Conservation (phyloP, 1,140 invertebrate genomes). For the Oedothorax gibbosus region DNA sequence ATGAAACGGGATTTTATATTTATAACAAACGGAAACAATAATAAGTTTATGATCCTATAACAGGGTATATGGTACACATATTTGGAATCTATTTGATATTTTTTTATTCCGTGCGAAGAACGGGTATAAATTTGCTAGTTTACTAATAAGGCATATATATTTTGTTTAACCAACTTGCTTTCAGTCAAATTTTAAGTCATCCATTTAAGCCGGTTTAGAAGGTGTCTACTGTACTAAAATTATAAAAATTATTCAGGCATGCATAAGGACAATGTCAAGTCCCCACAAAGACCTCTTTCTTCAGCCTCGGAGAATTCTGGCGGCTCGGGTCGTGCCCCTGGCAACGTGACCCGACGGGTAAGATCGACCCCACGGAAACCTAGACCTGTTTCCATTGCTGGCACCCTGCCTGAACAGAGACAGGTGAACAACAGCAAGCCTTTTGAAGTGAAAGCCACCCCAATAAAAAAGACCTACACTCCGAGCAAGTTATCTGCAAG, state of each 20-base stretch:
- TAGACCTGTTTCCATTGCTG: conserved; percentile 86
- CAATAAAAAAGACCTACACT: conserved; percentile 16
- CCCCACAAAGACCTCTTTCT: conserved; percentile 48
- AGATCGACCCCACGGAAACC: conserved; percentile 67
- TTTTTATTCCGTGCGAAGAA: too few relatives aligned
- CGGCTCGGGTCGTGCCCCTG: conserved; percentile 18
- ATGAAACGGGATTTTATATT: too few relatives aligned
- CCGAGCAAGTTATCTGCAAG: conserved; percentile 19
- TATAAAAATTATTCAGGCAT: conserved; percentile 4
- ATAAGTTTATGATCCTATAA: too few relatives aligned
- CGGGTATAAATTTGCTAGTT: too few relatives aligned
- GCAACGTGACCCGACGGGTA: conserved; percentile 20
- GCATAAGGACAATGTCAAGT: conserved; percentile 30
- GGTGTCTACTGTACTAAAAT: too few relatives aligned
- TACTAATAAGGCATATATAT: too few relatives aligned
- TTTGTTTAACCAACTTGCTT: too few relatives aligned
- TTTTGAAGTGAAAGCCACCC: conserved; percentile 13
- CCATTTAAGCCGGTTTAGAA: background rate
- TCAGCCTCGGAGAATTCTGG: conserved; percentile 45
- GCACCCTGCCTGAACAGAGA: conserved; percentile 71
- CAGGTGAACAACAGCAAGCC: background rate
- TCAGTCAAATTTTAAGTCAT: background rate
- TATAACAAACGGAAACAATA: too few relatives aligned
- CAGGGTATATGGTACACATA: too few relatives aligned
- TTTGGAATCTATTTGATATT: too few relatives aligned